Evolutionary conservation across 2,888 invertebrate genomes (phyloP), one percentile per base, ranked within the genome.

Genomic region (Orthosia incerta): DNA sequence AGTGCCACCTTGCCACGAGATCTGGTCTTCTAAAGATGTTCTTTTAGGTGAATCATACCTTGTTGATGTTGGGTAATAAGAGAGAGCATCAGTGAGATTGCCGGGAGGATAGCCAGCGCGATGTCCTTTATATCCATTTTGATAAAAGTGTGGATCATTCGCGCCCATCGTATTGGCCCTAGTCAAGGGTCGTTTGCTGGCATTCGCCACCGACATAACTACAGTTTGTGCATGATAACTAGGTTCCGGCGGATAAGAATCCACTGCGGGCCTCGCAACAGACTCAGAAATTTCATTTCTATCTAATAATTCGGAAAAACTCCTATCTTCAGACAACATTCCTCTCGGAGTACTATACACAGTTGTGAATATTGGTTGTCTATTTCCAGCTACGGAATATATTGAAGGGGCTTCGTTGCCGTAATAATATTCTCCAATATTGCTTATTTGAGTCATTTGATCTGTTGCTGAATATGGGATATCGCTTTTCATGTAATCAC

Each of bases 41-140:
- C 96, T 95, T 83, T 96, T 96, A 50, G 96, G 94, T 50, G 96
- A 94, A 65, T 97, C 97, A 84, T 97, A 97, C 80, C 97, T 93
- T 66, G 96, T 97, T 51, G 97, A 97, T 2, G 98, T 98, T 2
- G 98, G 98, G 92, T 98, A 98, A 87, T 98, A 98, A 0, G 98
- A 98, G 12, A 98, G 94, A 18, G 98, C 98, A 91, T 98, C 98
- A 0, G 98, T 98, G 39, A 98, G 97, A 90, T 97, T 97, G 7
- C 98, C 97, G 2, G 97, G 97, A 56, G 98, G 98, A 88, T 97
- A 98, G 94, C 97, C 97, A 50, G 97, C 96, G 71, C 98, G 96
- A 88, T 97, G 97, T 93, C 97, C 96, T 93, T 97, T 98, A 88
- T 97, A 97, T 68, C 98, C 97, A 87, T 97, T 97, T 97, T 89